phyloP scores from a whole-genome alignment of 2,113 vertebrate species.

The Notarius quadriscutis region DNA sequence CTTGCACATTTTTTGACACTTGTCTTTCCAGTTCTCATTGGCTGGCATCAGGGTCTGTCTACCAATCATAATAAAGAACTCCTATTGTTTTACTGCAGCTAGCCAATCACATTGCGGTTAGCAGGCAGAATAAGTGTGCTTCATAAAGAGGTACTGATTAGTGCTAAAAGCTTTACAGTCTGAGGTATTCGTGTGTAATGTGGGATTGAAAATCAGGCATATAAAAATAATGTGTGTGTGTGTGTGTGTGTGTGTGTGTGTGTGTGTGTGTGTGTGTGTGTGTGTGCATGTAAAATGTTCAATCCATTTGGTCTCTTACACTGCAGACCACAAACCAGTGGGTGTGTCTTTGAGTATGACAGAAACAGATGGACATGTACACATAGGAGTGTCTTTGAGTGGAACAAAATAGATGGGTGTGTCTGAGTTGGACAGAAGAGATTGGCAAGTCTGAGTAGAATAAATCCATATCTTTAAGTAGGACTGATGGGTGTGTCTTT shows the following conservation, averaged over 20 bases:
- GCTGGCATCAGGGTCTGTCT: constrained; percentile 32
- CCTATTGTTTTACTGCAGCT: constrained; percentile 31
- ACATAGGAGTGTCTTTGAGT: not conserved
- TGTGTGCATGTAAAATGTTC: not conserved
- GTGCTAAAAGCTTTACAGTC: not conserved
- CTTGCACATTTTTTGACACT: not conserved
- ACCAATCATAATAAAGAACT: constrained; percentile 52
- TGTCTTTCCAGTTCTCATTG: constrained; percentile 48
- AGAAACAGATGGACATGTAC: not conserved
- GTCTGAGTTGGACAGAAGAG: not conserved
- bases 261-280: constrained; percentile 2
- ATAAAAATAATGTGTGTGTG: not conserved
- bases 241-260: not conserved
- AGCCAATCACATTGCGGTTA: constrained; percentile 57
- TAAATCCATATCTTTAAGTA: too few species aligned
- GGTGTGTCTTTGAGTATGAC: not conserved
- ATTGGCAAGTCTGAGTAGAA: not conserved
- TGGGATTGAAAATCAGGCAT: not conserved
- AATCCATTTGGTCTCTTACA: not conserved
- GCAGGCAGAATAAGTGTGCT: constrained; percentile 38
- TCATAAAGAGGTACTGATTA: constrained; percentile 23
- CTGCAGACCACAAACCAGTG: not conserved
- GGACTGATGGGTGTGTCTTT: not conserved
- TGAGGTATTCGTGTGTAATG: not conserved
- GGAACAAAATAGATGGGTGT: not conserved